These are phyloP conservation scores for Botia almorhae DNA, from an alignment of 2,797 vertebrate species.

Conservation along the genomic window DNA sequence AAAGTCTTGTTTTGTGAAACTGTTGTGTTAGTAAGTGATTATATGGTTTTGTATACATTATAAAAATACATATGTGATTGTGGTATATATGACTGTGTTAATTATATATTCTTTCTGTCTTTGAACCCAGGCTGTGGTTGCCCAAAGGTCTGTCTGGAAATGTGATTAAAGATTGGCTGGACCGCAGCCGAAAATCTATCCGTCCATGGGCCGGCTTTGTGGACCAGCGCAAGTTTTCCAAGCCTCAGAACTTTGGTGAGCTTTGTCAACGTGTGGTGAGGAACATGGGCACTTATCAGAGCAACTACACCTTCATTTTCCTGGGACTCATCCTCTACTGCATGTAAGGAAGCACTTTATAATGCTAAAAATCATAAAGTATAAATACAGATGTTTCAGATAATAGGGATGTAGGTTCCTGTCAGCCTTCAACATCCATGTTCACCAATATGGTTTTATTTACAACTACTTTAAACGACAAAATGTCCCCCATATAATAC, in stretches of 20 bases:
- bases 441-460: background rate
- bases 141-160: slow-evolving; percentile 81
- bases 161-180: slow-evolving; percentile 83
- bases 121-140: slow-evolving; percentile 73
- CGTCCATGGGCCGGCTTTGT: slow-evolving; percentile 87
- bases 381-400: background rate
- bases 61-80: background rate
- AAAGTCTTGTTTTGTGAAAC: too few relatives aligned
- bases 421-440: background rate
- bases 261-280: slow-evolving; percentile 87
- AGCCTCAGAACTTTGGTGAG: slow-evolving; percentile 88
- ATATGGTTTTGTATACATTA: background rate
- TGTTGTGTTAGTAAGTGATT: too few relatives aligned
- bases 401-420: background rate
- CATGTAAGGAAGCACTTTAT: slow-evolving; percentile 75
- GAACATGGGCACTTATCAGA: slow-evolving; percentile 89
- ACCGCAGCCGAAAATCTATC: slow-evolving; percentile 82
- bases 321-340: slow-evolving; percentile 91
- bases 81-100: background rate
- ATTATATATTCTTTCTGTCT: background rate
- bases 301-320: slow-evolving; percentile 94
- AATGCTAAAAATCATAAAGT: background rate
- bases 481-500: too few relatives aligned
- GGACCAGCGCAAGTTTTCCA: slow-evolving; percentile 90
- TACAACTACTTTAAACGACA: too few relatives aligned